phyloP scores from a whole-genome alignment of 1,140 invertebrate genomes.

The Dinoponera quadriceps region DNA sequence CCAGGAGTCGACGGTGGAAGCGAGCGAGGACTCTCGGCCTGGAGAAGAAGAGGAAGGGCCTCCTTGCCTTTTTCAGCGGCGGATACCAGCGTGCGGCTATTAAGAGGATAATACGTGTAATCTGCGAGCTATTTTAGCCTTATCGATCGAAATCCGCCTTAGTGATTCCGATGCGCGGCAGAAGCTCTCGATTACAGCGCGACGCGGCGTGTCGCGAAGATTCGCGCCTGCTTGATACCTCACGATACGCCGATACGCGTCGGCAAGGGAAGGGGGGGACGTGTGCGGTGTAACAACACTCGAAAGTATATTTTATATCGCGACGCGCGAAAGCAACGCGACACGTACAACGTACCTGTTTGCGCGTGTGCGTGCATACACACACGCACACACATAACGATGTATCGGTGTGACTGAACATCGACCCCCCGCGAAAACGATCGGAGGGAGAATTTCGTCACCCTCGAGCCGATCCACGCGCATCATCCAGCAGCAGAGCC shows the following conservation, averaged over 20 bases:
- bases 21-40: neutral
- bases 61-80: constrained; percentile 29
- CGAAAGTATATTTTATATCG: too few species aligned
- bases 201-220: neutral
- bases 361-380: too few species aligned
- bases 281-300: neutral
- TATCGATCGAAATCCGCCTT: constrained; percentile 39
- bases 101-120: constrained; percentile 52
- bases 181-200: constrained; percentile 1
- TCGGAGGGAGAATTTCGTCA: too few species aligned
- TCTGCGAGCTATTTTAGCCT: constrained; percentile 34
- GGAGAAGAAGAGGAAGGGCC: neutral
- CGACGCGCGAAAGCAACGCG: too few species aligned
- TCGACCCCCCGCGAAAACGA: too few species aligned
- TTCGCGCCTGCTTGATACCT: neutral
- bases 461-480: neutral
- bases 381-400: too few species aligned
- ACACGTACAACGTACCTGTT: too few species aligned
- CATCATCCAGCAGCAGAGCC: neutral
- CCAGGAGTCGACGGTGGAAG: neutral
- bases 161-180: constrained; percentile 10
- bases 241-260: too few species aligned
- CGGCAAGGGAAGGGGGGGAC: neutral
- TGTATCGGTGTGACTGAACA: too few species aligned
- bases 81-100: constrained; percentile 20